These are phyloP conservation scores for Eudasyphora cyanicolor DNA, from an alignment of 2,888 invertebrate genomes.

Conservation along the genomic window DNA sequence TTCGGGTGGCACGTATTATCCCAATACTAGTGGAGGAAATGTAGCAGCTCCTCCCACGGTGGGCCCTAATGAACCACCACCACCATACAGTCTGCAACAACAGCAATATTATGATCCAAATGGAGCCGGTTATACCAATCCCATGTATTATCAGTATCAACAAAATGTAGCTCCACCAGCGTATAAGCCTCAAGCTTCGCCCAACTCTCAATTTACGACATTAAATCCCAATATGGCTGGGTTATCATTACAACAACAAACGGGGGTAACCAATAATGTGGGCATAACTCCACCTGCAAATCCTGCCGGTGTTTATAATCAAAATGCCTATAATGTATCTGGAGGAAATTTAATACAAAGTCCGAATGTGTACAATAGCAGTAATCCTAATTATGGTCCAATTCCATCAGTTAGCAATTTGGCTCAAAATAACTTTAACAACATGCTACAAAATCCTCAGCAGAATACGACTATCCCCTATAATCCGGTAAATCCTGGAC, in stretches of 20 bases:
- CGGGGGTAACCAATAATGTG: constrained; percentile 38
- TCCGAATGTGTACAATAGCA: constrained; percentile 42
- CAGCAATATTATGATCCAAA: constrained; percentile 75
- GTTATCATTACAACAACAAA: constrained; percentile 67
- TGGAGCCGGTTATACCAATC: constrained; percentile 77
- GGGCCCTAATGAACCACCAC: constrained; percentile 77
- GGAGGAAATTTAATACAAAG: constrained; percentile 33
- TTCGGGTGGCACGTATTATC: constrained; percentile 63
- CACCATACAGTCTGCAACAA: constrained; percentile 75
- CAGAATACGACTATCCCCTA: background rate
- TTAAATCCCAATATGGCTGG: constrained; percentile 71
- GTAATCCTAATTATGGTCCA: constrained; percentile 24
- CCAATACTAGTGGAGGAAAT: constrained; percentile 37
- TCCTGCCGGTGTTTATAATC: constrained; percentile 26
- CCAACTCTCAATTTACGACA: constrained; percentile 72
- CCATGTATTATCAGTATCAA: constrained; percentile 77
- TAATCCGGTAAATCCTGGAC: background rate
- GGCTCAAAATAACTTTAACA: constrained; percentile 4
- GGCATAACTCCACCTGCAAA: background rate
- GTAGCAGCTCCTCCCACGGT: constrained; percentile 52
- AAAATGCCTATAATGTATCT: constrained; percentile 40
- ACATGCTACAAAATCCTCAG: background rate
- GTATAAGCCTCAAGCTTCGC: constrained; percentile 75
- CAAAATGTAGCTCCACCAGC: constrained; percentile 76
- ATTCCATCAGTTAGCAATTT: background rate